A percentile compares a stretch with the other conserved stretches of the same genome.
Evolutionary conservation across 2,888 invertebrate genomes (phyloP).

Genomic region (Bombylius major): DNA sequence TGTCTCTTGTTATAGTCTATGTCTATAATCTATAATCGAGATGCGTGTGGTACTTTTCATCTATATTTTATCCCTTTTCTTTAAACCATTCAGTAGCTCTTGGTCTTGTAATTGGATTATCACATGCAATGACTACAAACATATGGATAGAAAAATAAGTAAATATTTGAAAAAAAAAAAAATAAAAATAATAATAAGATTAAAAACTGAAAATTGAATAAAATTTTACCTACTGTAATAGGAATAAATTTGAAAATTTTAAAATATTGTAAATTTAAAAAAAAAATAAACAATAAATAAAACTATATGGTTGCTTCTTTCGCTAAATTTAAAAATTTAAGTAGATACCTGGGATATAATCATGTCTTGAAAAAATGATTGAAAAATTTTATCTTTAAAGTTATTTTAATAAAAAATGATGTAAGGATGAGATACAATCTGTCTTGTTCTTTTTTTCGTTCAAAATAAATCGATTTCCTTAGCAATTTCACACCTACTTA

Average conservation of each 20-base stretch:
- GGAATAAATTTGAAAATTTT: constrained; percentile 1
- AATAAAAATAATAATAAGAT: neutral
- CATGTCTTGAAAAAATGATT: neutral
- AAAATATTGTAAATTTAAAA: neutral
- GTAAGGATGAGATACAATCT: constrained; percentile 7
- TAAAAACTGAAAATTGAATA: constrained; percentile 5
- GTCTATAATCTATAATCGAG: neutral
- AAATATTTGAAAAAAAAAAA: neutral
- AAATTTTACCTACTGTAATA: constrained; percentile 2
- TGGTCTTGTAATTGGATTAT: constrained; percentile 12
- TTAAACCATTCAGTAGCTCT: constrained; percentile 7
- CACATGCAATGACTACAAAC: constrained; percentile 8
- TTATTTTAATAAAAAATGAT: constrained; percentile 8
- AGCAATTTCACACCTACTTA: constrained; percentile 13
- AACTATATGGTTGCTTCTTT: too few relatives aligned
- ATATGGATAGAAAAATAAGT: neutral
- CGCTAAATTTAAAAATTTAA: too few relatives aligned
- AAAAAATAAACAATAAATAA: neutral
- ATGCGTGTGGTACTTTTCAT: constrained; percentile 5
- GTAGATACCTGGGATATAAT: too few relatives aligned
- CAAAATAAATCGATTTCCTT: constrained; percentile 5
- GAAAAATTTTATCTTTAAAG: constrained; percentile 2
- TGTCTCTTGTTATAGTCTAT: constrained; percentile 7
- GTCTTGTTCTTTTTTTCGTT: neutral
- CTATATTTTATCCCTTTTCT: neutral